A percentile compares a stretch with the other conserved stretches of the same genome.
Evolutionary conservation across 2,113 vertebrate species (phyloP).

Genomic region (Murina feae): DNA sequence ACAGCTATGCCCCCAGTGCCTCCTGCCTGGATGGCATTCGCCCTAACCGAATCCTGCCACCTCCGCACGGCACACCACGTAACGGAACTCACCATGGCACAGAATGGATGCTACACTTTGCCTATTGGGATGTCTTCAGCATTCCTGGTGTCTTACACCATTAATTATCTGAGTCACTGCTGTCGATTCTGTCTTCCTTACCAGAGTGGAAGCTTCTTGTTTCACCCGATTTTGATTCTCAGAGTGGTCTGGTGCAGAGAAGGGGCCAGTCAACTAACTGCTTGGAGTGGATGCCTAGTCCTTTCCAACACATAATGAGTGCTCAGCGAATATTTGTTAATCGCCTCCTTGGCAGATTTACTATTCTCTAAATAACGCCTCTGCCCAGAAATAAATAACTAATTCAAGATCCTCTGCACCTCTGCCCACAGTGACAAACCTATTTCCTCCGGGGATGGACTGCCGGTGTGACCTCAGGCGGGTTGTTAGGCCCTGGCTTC

Average conservation of each 20-base stretch:
- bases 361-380: not conserved
- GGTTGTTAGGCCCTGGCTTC: not conserved
- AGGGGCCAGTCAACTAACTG: not conserved
- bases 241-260: not conserved
- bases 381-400: not conserved
- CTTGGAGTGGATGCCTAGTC: not conserved
- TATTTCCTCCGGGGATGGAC: not conserved
- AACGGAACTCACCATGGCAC: not conserved
- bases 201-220: not conserved
- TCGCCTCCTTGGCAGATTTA: not conserved
- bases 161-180: not conserved
- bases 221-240: not conserved
- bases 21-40: not conserved
- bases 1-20: not conserved
- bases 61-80: not conserved
- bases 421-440: not conserved
- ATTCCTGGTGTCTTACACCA: not conserved
- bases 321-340: not conserved
- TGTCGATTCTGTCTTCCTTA: not conserved
- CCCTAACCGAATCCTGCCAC: not conserved
- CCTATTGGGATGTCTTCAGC: not conserved
- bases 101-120: not conserved
- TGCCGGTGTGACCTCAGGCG: not conserved
- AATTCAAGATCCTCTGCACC: not conserved
- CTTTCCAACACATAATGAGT: not conserved